A percentile compares a stretch with the other conserved stretches of the same genome.
These are phyloP conservation scores for Epicampocera succincta DNA, from an alignment of 2,888 invertebrate species.

Conservation along the genomic window DNA sequence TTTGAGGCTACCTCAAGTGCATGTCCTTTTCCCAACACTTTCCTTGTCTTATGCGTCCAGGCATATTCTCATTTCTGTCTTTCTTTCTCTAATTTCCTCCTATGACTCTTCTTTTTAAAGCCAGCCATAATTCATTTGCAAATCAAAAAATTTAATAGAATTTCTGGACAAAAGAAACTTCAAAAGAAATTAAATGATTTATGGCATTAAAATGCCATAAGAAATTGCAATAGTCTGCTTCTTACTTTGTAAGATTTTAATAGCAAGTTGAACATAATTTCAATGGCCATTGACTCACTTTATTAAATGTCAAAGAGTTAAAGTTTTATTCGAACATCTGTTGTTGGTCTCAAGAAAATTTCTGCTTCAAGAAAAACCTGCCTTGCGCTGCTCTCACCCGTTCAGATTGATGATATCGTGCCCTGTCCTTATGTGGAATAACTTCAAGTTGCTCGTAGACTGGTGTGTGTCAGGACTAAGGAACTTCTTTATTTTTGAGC, in stretches of 20 bases:
- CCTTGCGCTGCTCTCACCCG: neutral
- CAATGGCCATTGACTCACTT: conserved; percentile 56
- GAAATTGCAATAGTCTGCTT: conserved; percentile 21
- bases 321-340: conserved; percentile 59
- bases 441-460: neutral
- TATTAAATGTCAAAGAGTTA: conserved; percentile 68
- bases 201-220: conserved; percentile 20
- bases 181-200: conserved; percentile 14
- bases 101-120: too few relatives aligned
- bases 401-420: neutral
- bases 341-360: conserved; percentile 38
- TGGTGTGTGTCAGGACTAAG: conserved; percentile 31
- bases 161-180: neutral
- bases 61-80: too few relatives aligned
- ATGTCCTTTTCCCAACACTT: too few relatives aligned
- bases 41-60: too few relatives aligned
- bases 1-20: too few relatives aligned
- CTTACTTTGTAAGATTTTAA: conserved; percentile 36
- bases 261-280: conserved; percentile 50
- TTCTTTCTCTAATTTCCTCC: too few relatives aligned
- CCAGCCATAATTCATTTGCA: too few relatives aligned
- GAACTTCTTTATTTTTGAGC: conserved; percentile 21
- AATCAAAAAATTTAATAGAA: neutral
- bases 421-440: neutral
- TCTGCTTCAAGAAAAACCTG: neutral